Percentiles rank a stretch among this genome's conserved stretches.
Conservation (phyloP, 2,113 vertebrate genomes). For the Ptyas mucosa region DNA sequence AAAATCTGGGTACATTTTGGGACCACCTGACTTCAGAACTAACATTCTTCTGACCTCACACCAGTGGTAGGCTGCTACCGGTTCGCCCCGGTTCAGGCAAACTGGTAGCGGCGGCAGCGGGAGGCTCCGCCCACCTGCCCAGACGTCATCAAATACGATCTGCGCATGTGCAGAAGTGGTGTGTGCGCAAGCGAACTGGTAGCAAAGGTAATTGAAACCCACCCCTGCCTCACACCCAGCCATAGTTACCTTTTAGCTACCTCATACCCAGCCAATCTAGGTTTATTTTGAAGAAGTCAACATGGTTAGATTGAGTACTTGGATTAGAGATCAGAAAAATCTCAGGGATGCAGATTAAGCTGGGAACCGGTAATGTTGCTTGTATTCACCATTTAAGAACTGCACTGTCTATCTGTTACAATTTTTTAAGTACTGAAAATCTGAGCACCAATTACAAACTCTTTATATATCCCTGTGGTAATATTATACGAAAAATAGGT, state of each 20-base stretch:
- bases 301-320: background rate
- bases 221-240: background rate
- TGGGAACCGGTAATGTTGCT: background rate
- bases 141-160: no score
- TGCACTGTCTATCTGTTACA: background rate
- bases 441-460: background rate
- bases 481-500: background rate
- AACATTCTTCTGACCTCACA: background rate
- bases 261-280: background rate
- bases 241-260: background rate
- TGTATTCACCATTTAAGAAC: background rate
- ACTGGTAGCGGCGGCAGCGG: no score
- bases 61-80: no score
- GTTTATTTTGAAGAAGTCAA: background rate
- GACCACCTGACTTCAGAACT: background rate
- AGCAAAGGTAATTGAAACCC: no score
- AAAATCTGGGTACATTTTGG: background rate
- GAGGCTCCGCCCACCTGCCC: no score
- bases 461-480: background rate
- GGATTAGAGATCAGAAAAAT: background rate
- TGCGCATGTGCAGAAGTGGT: no score
- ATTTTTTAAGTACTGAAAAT: background rate
- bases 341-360: background rate
- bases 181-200: no score
- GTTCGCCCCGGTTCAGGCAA: no score